Evolutionary conservation across 92 coral and sea anemone species (phyloP).

Genomic region (Parazoanthus swiftii): DNA sequence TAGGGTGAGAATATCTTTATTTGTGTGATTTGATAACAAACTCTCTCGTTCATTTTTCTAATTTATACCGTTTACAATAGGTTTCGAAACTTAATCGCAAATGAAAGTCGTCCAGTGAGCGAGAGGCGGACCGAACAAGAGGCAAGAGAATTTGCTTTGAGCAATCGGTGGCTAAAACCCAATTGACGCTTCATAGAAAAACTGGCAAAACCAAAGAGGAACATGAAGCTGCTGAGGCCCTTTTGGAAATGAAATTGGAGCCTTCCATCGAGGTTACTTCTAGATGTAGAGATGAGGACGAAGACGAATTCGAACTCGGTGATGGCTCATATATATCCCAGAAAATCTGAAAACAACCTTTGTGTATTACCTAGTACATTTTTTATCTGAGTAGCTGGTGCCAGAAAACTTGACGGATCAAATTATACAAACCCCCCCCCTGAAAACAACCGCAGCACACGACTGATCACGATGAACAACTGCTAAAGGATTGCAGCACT

Average conservation of each 20-base stretch:
- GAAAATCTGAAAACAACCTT: not conserved
- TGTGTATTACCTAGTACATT: too few species aligned
- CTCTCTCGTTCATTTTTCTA: constrained; percentile 30
- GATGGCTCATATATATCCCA: too few species aligned
- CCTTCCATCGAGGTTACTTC: constrained; percentile 21
- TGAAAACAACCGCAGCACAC: constrained; percentile 44
- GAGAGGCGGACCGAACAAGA: constrained; percentile 49
- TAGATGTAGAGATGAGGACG: constrained; percentile 2
- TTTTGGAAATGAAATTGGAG: constrained; percentile 53
- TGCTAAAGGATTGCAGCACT: constrained; percentile 49
- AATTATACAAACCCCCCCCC: too few species aligned
- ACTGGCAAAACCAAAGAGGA: constrained; percentile 60
- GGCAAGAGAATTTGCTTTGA: constrained; percentile 62
- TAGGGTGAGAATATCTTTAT: constrained; percentile 39
- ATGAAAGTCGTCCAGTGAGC: constrained; percentile 56
- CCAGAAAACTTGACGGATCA: too few species aligned
- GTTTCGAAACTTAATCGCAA: constrained; percentile 56
- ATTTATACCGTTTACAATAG: constrained; percentile 42
- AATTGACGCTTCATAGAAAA: constrained; percentile 45
- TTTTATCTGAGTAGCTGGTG: too few species aligned
- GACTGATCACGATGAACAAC: constrained; percentile 27
- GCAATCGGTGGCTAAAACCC: constrained; percentile 59
- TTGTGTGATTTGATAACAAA: constrained; percentile 23
- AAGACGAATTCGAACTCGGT: not conserved
- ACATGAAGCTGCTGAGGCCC: constrained; percentile 55